These are phyloP conservation scores for Asbolus verrucosus DNA, from an alignment of 1,140 invertebrate genomes.

Conservation along the genomic window DNA sequence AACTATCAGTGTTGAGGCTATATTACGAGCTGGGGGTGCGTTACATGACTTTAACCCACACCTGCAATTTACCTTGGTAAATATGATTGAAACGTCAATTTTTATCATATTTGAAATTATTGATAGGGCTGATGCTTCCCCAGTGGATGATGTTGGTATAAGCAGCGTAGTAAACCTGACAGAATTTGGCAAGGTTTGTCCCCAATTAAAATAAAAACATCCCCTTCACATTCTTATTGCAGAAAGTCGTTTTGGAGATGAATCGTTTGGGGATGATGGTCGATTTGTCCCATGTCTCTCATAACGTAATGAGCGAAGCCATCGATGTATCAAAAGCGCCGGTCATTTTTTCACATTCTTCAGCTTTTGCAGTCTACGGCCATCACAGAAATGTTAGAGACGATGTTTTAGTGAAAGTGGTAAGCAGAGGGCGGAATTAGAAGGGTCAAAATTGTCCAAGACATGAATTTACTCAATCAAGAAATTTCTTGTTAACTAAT, in stretches of 20 bases:
- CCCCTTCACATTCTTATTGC: conserved; percentile 4
- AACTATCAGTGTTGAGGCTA: conserved; percentile 73
- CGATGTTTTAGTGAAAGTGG: conserved; percentile 69
- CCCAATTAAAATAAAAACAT: too few species aligned
- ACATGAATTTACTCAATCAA: too few species aligned
- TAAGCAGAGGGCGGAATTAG: conserved; percentile 61
- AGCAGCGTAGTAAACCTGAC: too few species aligned
- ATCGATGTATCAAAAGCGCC: conserved; percentile 69
- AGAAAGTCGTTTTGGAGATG: conserved; percentile 71
- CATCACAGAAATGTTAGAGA: conserved; percentile 74
- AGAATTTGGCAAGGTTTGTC: too few species aligned
- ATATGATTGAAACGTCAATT: background rate
- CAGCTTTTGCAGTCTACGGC: conserved; percentile 69
- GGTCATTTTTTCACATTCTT: conserved; percentile 77
- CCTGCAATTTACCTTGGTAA: conserved; percentile 79
- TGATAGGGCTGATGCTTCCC: conserved; percentile 65
- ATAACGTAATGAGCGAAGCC: conserved; percentile 71
- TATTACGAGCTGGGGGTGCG: conserved; percentile 76
- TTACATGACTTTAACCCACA: conserved; percentile 79
- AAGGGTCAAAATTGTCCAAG: background rate
- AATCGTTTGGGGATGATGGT: conserved; percentile 77
- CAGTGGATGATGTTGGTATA: conserved; percentile 58
- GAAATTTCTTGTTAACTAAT: too few species aligned
- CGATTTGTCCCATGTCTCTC: conserved; percentile 74
- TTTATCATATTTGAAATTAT: background rate